phyloP scores from a whole-genome alignment of 1,140 invertebrate genomes.

The Drosophila yakuba region DNA sequence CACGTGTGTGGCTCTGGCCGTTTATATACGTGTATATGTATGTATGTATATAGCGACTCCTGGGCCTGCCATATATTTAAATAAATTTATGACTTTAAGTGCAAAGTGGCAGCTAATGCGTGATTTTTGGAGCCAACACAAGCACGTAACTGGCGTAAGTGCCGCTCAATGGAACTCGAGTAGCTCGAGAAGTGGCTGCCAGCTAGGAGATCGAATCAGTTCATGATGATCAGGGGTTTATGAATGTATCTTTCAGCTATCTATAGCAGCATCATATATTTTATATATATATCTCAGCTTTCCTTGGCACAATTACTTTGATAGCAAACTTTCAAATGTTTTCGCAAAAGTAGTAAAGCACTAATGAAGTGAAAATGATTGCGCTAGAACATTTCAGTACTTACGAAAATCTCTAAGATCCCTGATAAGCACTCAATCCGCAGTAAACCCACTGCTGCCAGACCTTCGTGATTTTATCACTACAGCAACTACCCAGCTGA shows the following conservation, averaged over 20 bases:
- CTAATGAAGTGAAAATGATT: not conserved
- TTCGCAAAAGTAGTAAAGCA: too few species aligned
- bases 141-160: conserved; percentile 53
- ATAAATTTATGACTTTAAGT: conserved; percentile 83
- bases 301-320: too few species aligned
- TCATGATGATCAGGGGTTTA: not conserved
- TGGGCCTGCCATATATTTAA: conserved; percentile 66
- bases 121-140: conserved; percentile 64
- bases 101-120: conserved; percentile 80
- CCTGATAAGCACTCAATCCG: conserved; percentile 6
- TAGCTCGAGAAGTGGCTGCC: not conserved
- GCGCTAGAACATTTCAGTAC: not conserved
- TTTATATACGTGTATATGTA: conserved; percentile 7
- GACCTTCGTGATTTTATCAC: conserved; percentile 16
- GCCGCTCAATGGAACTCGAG: not conserved
- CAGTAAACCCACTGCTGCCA: conserved; percentile 25
- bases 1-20: conserved; percentile 22
- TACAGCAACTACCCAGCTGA: conserved; percentile 28
- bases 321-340: too few species aligned
- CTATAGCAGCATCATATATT: too few species aligned
- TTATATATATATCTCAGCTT: too few species aligned
- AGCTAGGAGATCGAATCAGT: not conserved
- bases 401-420: conserved; percentile 12
- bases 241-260: not conserved
- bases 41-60: conserved; percentile 8